Evolutionary conservation across 2,113 vertebrate genomes (phyloP), one percentile per base, ranked within the genome.

Genomic region (Oncorhynchus mykiss): DNA sequence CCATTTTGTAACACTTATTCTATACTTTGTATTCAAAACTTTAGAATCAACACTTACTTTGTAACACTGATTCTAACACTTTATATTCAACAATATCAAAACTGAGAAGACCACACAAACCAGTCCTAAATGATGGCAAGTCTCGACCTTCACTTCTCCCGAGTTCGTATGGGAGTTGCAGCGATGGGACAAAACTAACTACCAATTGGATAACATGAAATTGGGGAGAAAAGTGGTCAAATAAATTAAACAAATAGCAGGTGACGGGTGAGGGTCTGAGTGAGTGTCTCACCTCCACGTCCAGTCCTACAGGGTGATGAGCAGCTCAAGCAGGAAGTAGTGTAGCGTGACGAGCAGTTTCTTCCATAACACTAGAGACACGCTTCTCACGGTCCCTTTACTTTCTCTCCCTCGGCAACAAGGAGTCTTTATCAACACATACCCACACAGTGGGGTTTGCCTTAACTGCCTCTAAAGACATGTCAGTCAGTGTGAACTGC

Each of bases 261-360:
- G 39, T 45, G 39, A 45, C 39, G 7, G 54, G 18, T 18, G 65
- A 20, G 25, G 18, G 5, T 64, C 60, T n/a, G 29, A 31, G 45
- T 1, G 16, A 34, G 31, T 45, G 2, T 29, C 93, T 95, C 93
- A 90, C 78, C 92, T 95, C 94, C 93, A 90, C 78, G 92, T 95
- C 94, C 93, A 95, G 82, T 94, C 94, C 90, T 94, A 94, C 77
- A 95, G 87, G 83, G 89, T 91, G 91, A 93, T 80, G 88, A 96
- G 92, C 71, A 92, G 88, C 90, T 97, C 96, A 90, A 96, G 91
- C 84, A 86, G 91, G 92, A 96, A 97, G 95, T 94, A 96, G 90
- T 94, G 92, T 84, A 96, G 92, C 80, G 94, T 97, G 91, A 94
- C 71, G 22, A 94, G 80, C 2, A 95, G 96, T 80, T 93, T 93